Base-by-base conservation (phyloP, 1,140 invertebrate genomes). In the Elysia chlorotica region DNA sequence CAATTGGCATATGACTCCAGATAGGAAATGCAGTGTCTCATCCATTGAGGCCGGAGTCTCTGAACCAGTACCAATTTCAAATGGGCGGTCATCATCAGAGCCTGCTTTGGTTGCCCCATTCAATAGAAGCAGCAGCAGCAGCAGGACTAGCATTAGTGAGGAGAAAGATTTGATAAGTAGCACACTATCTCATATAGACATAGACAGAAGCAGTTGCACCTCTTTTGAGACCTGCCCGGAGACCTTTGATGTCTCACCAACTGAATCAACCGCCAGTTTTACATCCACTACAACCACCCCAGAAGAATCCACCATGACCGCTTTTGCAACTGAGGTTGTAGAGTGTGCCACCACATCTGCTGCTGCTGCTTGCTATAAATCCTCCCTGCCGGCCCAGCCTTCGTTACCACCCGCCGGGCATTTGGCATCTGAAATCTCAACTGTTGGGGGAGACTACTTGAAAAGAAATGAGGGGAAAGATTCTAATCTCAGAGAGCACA, bases 1-100 rank as follows among this genome's bases (percentile, higher is more conserved):
- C 62, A 78, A 78, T 54, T 75, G 73, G 73, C 74, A 74, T 36
- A 74, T 67, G 62, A 41, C 56, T 4, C 70, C 68, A 35, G 72
- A 70, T 53, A 56, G 76, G 23, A 48, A 57, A 6, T 65, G 37
- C 62, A 74, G 71, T 66, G 17, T 68, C 2, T 65, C 57, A 3
- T 62, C 1, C 1, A n/a, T 53, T 3, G 66, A 69, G 5, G 28
- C 28, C 30, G 19, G 28, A 10, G 10, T 65, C n/a, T 2, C 25
- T 37, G 62, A 36, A 6, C 28, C 21, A 36, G 30, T 33, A 10
- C n/a, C 25, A 5, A 61, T 2, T 6, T 6, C 30, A 57, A 28
- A 57, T 61, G 6, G 10, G 3, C 57, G 35, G 28, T 31, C 28
- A 28, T 28, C 10, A 10, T 61, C 25, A 5, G 4, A 31, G 57